These are phyloP conservation scores for Papilio glaucus DNA, from an alignment of 1,140 invertebrate species.

Conservation along the genomic window DNA sequence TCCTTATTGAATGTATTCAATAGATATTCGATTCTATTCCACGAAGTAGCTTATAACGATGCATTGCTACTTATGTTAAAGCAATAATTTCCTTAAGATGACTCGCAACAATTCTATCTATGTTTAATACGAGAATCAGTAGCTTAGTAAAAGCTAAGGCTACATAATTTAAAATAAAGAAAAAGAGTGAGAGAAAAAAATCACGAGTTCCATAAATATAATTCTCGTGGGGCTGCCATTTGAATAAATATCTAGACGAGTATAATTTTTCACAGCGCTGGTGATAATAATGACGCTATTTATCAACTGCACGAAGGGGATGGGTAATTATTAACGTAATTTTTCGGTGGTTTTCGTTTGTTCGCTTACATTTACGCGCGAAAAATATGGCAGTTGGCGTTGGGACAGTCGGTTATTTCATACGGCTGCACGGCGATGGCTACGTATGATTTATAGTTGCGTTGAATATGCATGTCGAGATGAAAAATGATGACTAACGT, in stretches of 20 bases:
- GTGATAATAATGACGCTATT: constrained; percentile 81
- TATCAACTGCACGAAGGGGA: constrained; percentile 75
- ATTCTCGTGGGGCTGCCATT: constrained; percentile 66
- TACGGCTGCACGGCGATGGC: constrained; percentile 64
- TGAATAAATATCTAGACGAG: constrained; percentile 75
- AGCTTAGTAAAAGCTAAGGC: constrained; percentile 41
- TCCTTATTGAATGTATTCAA: background rate
- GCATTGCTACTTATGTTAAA: constrained; percentile 10
- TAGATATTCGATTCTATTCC: background rate
- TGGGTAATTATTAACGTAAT: constrained; percentile 81
- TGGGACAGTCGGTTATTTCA: constrained; percentile 76
- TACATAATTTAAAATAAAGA: constrained; percentile 47
- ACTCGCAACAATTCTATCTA: constrained; percentile 34
- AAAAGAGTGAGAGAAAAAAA: constrained; percentile 48
- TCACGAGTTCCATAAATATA: constrained; percentile 56
- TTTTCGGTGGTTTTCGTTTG: constrained; percentile 71
- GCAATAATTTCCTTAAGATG: constrained; percentile 31
- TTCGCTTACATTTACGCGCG: constrained; percentile 68
- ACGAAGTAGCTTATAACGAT: constrained; percentile 28
- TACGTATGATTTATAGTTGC: constrained; percentile 78
- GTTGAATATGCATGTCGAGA: constrained; percentile 82
- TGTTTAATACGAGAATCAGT: constrained; percentile 41
- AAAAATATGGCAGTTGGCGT: constrained; percentile 71
- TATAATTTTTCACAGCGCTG: constrained; percentile 72
- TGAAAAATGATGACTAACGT: constrained; percentile 79